phyloP scores from a whole-genome alignment of 2,888 invertebrate species.

The Leuctra nigra region DNA sequence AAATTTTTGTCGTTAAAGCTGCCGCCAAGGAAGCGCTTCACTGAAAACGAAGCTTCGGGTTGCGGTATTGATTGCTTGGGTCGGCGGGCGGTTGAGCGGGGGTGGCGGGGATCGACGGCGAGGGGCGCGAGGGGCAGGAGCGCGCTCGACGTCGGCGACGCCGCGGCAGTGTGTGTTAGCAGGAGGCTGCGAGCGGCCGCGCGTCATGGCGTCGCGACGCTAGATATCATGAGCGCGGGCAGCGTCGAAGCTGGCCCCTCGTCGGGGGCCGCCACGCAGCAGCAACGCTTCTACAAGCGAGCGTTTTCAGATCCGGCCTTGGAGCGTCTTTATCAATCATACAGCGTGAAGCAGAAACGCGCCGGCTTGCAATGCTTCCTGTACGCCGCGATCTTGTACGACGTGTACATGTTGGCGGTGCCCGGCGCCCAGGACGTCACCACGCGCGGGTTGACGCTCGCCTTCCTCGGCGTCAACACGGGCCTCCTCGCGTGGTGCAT shows the following conservation, averaged over 20 bases:
- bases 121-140: not conserved
- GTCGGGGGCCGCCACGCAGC: not conserved
- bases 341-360: slow-evolving; percentile 63
- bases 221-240: slow-evolving; percentile 10
- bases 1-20: no score
- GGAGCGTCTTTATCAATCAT: slow-evolving; percentile 63
- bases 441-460: slow-evolving; percentile 37
- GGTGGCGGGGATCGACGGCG: not conserved
- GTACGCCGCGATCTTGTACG: slow-evolving; percentile 57
- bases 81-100: not conserved
- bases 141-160: not conserved
- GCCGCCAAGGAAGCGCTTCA: no score
- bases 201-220: slow-evolving; percentile 3
- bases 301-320: slow-evolving; percentile 55
- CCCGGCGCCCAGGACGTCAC: slow-evolving; percentile 45
- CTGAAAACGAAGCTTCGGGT: slow-evolving; percentile 1
- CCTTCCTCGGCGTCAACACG: slow-evolving; percentile 38
- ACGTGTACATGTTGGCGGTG: slow-evolving; percentile 52
- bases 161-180: slow-evolving; percentile 19
- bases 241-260: slow-evolving; percentile 17
- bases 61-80: slow-evolving; percentile 24
- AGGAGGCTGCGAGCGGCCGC: slow-evolving; percentile 20
- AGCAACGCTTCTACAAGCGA: slow-evolving; percentile 37
- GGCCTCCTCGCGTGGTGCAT: slow-evolving; percentile 38
- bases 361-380: slow-evolving; percentile 64